These are phyloP conservation scores for Drosophila neotestacea DNA, from an alignment of 2,888 invertebrate genomes.

Conservation along the genomic window DNA sequence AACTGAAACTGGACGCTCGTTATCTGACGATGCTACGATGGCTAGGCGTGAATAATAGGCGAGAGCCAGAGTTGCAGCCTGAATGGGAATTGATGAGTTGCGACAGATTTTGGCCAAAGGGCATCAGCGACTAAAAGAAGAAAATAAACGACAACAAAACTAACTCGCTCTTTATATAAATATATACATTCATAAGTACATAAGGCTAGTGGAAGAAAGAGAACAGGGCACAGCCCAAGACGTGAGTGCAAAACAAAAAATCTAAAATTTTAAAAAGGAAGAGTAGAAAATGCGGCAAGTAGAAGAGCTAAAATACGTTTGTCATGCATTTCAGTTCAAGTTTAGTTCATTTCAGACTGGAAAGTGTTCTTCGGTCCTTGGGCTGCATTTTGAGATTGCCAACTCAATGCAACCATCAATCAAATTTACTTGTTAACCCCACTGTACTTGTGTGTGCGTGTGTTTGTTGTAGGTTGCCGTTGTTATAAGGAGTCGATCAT, in stretches of 20 bases:
- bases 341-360: constrained; percentile 13
- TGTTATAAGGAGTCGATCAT: constrained; percentile 34
- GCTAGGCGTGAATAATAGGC: constrained; percentile 76
- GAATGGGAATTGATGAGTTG: constrained; percentile 82
- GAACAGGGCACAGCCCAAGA: constrained; percentile 47
- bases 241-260: constrained; percentile 18
- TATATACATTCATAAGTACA: constrained; percentile 2
- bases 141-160: constrained; percentile 21
- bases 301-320: constrained; percentile 51
- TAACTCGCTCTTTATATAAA: not conserved
- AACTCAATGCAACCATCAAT: constrained; percentile 76
- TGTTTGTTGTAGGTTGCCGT: constrained; percentile 24
- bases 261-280: not conserved
- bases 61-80: constrained; percentile 53
- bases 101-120: constrained; percentile 82
- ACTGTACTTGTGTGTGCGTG: constrained; percentile 26
- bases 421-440: constrained; percentile 55
- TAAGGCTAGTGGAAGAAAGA: not conserved
- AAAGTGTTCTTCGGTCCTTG: constrained; percentile 34
- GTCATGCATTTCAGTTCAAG: constrained; percentile 65
- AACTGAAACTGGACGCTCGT: constrained; percentile 42
- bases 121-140: constrained; percentile 62
- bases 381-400: constrained; percentile 61
- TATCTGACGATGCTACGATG: constrained; percentile 33
- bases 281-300: constrained; percentile 13